Conservation (phyloP, 2,113 vertebrate genomes). For the Antechinus flavipes region DNA sequence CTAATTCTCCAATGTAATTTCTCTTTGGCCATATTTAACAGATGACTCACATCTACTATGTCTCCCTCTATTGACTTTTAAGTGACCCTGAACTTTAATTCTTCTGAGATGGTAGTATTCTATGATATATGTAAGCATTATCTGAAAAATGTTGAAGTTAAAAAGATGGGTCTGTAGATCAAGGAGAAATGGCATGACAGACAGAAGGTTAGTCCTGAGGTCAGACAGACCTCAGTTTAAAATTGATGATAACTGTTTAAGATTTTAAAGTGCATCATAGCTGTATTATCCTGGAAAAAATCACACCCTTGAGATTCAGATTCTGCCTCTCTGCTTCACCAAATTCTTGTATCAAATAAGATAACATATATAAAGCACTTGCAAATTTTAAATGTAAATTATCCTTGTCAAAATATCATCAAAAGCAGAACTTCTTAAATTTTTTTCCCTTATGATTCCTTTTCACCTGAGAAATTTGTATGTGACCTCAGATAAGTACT, state of each 20-base stretch:
- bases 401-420: too few relatives aligned
- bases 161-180: not conserved
- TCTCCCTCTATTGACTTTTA: not conserved
- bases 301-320: not conserved
- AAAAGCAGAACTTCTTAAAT: too few relatives aligned
- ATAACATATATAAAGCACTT: not conserved
- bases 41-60: not conserved
- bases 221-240: not conserved
- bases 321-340: not conserved
- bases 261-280: not conserved
- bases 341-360: not conserved
- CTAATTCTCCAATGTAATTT: not conserved
- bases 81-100: not conserved
- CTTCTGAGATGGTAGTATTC: not conserved
- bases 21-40: not conserved
- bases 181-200: not conserved
- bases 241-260: not conserved
- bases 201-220: not conserved
- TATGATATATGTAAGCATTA: not conserved
- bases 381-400: too few relatives aligned
- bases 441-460: too few relatives aligned
- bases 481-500: too few relatives aligned
- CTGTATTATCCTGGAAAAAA: not conserved
- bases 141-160: not conserved
- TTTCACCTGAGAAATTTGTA: too few relatives aligned